Evolutionary conservation across 2,113 vertebrate genomes (phyloP), one percentile per base, ranked within the genome.

Genomic region (Crotalus tigris): DNA sequence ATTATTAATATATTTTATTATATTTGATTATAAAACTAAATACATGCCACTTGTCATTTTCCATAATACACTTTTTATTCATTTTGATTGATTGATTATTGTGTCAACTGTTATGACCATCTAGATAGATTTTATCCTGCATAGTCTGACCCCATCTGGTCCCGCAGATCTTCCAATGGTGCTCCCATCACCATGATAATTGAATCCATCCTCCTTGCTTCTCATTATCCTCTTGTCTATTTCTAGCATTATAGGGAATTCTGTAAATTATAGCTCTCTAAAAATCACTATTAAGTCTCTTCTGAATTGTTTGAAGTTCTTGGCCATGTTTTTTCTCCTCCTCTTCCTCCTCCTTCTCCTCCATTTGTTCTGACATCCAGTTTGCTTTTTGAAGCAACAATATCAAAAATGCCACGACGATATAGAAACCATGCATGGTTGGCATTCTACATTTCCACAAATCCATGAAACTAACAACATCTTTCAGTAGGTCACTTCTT

Each of bases 391-490:
- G 87, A 85, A 91, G 51, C 69, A 85, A 57, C 5, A 57, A 33
- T 58, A 39, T 23, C n/a, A 29, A 88, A 88, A 55, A 19, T 81
- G 23, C 19, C 49, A 24, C 19, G 1, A 75, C 54, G 5, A n/a
- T 54, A 19, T 21, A 39, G n/a, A 39, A 1, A 24, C 13, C 23
- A 13, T 59, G 39, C 33, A 24, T 29, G 39, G 1, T 89, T 53
- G 0, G 0, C 44, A 53, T 91, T 88, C 87, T 64, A 51, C 95
- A 96, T 95, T 91, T 93, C 57, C 93, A 88, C 61, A 86, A 89
- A 89, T 91, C 91, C 90, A 92, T 0, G 4, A 29, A 51, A 39
- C 0, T 85, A 85, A 49, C 24, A 21, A 58, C 4, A 5, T 57
- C n/a, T n/a, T 59, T 53, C 51, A 64, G 21, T 75, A 19, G 10